Percentiles rank a stretch among this genome's conserved stretches.
phyloP scores from a whole-genome alignment of 2,888 invertebrate species.

The Azorinus chamasolen region DNA sequence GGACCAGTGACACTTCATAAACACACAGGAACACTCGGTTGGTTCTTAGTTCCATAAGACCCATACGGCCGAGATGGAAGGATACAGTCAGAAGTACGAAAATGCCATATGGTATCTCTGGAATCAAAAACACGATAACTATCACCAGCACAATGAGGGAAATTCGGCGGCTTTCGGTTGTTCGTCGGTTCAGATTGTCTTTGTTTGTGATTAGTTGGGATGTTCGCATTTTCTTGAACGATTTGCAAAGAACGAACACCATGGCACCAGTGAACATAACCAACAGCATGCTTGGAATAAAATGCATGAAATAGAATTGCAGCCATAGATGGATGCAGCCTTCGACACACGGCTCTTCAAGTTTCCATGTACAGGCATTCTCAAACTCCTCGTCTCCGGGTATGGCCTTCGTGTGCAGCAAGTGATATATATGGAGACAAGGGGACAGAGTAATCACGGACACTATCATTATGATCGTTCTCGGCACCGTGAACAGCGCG shows the following conservation, averaged over 20 bases:
- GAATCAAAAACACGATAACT: conserved; percentile 57
- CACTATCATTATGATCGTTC: conserved; percentile 14
- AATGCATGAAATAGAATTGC: conserved; percentile 28
- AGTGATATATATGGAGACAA: conserved; percentile 33
- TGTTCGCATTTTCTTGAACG: conserved; percentile 1
- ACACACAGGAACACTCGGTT: conserved; percentile 33
- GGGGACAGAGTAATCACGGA: conserved; percentile 25
- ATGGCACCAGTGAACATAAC: conserved; percentile 43
- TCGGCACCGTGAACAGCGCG: conserved; percentile 28
- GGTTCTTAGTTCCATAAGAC: neutral
- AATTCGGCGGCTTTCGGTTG: conserved; percentile 42
- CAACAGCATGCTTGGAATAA: conserved; percentile 51
- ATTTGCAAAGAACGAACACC: conserved; percentile 22
- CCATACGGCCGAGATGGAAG: neutral
- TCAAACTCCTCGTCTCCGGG: neutral
- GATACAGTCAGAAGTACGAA: conserved; percentile 31
- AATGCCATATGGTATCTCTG: conserved; percentile 62
- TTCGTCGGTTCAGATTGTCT: conserved; percentile 12
- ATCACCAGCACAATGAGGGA: conserved; percentile 54
- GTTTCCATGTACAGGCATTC: conserved; percentile 19
- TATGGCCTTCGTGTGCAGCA: conserved; percentile 26
- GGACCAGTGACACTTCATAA: conserved; percentile 42
- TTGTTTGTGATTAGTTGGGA: conserved; percentile 15
- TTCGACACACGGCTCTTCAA: conserved; percentile 19
- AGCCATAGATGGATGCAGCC: conserved; percentile 34